Evolutionary conservation across 2,113 vertebrate species (phyloP).

Genomic region (Hippocampus guttulatus): DNA sequence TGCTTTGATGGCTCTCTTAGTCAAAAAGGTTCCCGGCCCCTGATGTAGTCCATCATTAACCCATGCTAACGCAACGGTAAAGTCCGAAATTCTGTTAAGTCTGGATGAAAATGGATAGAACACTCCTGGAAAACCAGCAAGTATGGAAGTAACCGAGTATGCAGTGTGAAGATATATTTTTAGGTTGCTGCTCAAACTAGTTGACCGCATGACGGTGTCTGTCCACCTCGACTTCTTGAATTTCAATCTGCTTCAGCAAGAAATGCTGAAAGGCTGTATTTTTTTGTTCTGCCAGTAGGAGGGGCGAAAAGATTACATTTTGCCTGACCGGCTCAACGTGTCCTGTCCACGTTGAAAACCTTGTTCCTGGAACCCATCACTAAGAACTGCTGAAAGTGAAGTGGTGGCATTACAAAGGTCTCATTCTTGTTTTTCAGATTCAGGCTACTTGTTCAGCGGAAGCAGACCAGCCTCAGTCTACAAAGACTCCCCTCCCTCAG

Average conservation of each 20-base stretch:
- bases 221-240: not conserved
- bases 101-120: not conserved
- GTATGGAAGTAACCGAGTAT: not conserved
- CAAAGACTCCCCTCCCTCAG: constrained; percentile 81
- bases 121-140: not conserved
- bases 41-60: no score
- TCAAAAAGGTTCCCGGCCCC: no score
- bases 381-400: not conserved
- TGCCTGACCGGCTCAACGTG: not conserved
- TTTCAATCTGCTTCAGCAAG: not conserved
- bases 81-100: not conserved
- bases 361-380: not conserved
- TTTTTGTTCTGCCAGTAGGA: not conserved
- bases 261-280: not conserved
- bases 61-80: no score
- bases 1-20: no score
- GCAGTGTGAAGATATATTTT: no score
- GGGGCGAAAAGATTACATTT: not conserved
- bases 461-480: constrained; percentile 80
- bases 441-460: constrained; percentile 94
- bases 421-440: constrained; percentile 72
- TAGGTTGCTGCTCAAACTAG: no score
- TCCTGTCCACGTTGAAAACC: not conserved
- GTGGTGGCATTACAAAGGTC: not conserved
- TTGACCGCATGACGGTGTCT: not conserved